Percentiles rank a stretch among this genome's conserved stretches.
These are phyloP conservation scores for Sciurus niger DNA, from an alignment of 2,113 vertebrate genomes.

Conservation along the genomic window DNA sequence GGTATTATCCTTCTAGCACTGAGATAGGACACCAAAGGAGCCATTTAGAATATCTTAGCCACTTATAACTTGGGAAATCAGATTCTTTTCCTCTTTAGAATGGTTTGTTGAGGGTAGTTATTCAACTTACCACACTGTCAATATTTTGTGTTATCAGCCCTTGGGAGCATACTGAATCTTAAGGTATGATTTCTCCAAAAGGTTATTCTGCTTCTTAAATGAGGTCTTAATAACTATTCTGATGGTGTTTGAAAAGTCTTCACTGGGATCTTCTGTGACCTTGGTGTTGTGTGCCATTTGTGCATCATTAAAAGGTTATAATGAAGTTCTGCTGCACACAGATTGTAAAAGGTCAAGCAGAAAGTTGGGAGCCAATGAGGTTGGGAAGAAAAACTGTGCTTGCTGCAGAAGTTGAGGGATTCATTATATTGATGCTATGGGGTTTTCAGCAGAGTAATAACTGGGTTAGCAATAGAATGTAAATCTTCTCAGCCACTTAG, in stretches of 20 bases:
- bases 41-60: slow-evolving; percentile 52
- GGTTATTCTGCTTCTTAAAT: slow-evolving; percentile 78
- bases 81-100: slow-evolving; percentile 59
- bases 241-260: slow-evolving; percentile 86
- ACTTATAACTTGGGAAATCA: slow-evolving; percentile 60
- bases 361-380: slow-evolving; percentile 91
- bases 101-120: background rate
- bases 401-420: slow-evolving; percentile 91
- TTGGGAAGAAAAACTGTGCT: slow-evolving; percentile 92
- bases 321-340: slow-evolving; percentile 91
- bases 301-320: slow-evolving; percentile 93
- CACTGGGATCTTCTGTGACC: slow-evolving; percentile 88
- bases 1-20: slow-evolving; percentile 54
- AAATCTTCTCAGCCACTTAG: slow-evolving; percentile 92
- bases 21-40: slow-evolving; percentile 50
- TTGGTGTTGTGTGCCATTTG: slow-evolving; percentile 92
- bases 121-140: slow-evolving; percentile 57
- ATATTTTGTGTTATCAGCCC: slow-evolving; percentile 59
- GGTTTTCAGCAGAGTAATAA: slow-evolving; percentile 92
- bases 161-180: background rate
- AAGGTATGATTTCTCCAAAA: slow-evolving; percentile 61
- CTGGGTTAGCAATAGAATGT: slow-evolving; percentile 92
- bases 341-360: slow-evolving; percentile 93
- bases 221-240: slow-evolving; percentile 74
- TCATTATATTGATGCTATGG: slow-evolving; percentile 93